Evolutionary conservation across 53 echinoderm and acorn worm species (phyloP), one percentile per base, ranked within the genome.

Genomic region (Temnopleurus reevesii): DNA sequence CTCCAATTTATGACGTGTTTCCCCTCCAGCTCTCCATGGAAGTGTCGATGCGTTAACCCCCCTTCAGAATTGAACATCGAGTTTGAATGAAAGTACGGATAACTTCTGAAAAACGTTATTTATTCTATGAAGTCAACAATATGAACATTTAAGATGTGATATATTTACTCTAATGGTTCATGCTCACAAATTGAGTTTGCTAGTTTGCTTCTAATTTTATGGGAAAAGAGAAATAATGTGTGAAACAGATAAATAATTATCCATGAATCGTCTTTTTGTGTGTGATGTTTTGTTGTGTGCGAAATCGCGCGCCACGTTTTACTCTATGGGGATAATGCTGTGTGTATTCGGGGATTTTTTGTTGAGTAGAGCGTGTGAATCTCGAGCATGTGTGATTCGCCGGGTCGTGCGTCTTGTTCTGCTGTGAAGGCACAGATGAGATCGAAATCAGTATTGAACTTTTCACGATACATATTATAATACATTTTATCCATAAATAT

Each of bases 21-120:
- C 88, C 88, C 88, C 88, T 87, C 88, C 88, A 87, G 88, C 88
- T 87, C 88, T 87, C 88, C 66, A 66, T 87, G 88, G 88, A 87
- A 87, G 88, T 66, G 88, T 49, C 88, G 65, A 66, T 66, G 88
- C 88, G 45, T 53, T 87, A 87, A 66, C 66, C 88, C 88, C 88
- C 88, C 51, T 87, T 38, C 60, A 59, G 60, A 85, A 85, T 66
- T 65, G 47, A 34, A 41, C 30, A 46, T 30, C 30, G 88, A 87
- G 88, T 87, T 87, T 87, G 88, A 87, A 87, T 87, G 88, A 87
- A 87, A 87, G 88, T 87, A 87, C 33, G 66, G 38, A 87, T 9
- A 64, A 87, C 88, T 87, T 87, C 21, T 46, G 33, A 71, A 87
- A 64, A 59, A 43, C 25, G 71, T 71, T 41, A 19, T 1, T 26